Evolutionary conservation across 2,888 invertebrate genomes (phyloP), one percentile per base, ranked within the genome.

Genomic region (Acrobeloides nanus): DNA sequence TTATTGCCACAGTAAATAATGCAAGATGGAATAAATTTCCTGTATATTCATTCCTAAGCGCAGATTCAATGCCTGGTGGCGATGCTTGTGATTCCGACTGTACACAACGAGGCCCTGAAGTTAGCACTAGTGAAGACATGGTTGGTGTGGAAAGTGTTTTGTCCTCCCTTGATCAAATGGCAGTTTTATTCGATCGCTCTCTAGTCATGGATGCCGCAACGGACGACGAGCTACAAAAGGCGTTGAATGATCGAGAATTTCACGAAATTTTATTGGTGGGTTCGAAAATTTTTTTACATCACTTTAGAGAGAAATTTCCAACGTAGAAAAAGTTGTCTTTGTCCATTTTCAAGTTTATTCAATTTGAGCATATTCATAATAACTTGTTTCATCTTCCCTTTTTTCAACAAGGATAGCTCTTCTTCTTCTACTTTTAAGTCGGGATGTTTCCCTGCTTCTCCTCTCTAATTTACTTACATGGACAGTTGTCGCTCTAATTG

Each of bases 41-140:
- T 3, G 53, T 55, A 15, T 18, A 59, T 38, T 55, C 55, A 10
- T 54, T 51, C 39, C 48, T 65, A 25, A 53, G 55, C 45, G 57
- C 56, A 15, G 55, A 65, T 41, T 56, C 60, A 18, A 45, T 61
- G 44, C 53, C 59, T 48, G 68, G 68, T 39, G 68, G 68, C 32
- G 68, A 68, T 35, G 57, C 64, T 12, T 68, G 68, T 46, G 68
- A 68, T 46, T 62, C 62, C 17, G 68, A 65, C 39, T 64, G 64
- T 37, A 53, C 50, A 23, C 44, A 40, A 37, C 7, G 33, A 42
- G 24, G 39, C 41, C 27, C 27, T 41, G 12, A 18, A 31, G 21
- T 18, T 21, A 26, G 21, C 38, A 23, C 50, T 24, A 32, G 35
- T 12, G 38, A 38, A 12, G 60, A 58, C 35, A 41, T 63, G 26